Percentiles rank a stretch among this genome's conserved stretches.
Evolutionary conservation across 2,797 vertebrate species (phyloP).

Genomic region (Varecia variegata): DNA sequence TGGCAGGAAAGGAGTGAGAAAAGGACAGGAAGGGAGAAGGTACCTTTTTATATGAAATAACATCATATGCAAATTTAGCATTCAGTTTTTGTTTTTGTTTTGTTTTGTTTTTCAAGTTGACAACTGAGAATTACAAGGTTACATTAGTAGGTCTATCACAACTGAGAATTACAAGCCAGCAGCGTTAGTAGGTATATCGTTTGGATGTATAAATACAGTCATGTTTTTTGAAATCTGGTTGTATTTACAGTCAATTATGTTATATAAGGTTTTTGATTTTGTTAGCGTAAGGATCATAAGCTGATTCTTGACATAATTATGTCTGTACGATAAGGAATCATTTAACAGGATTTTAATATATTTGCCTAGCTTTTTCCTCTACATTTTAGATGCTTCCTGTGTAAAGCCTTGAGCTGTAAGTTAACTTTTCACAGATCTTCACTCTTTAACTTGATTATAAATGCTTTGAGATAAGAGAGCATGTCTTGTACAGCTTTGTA

Average conservation of each 20-base stretch:
- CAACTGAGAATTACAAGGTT: neutral
- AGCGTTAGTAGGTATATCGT: neutral
- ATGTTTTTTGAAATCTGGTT: conserved; percentile 41
- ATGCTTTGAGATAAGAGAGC: conserved; percentile 40
- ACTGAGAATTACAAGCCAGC: neutral
- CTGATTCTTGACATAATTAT: conserved; percentile 25
- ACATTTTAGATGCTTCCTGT: neutral
- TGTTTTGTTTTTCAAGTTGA: neutral
- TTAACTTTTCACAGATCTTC: conserved; percentile 57
- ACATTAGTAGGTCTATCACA: neutral
- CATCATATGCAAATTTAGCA: neutral
- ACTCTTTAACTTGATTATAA: conserved; percentile 55
- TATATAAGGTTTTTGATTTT: conserved; percentile 27
- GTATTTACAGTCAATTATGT: conserved; percentile 39
- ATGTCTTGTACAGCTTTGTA: conserved; percentile 36
- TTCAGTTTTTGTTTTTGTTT: neutral
- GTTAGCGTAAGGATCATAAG: neutral
- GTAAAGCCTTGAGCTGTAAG: neutral
- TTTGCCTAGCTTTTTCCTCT: conserved; percentile 30
- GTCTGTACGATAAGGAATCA: conserved; percentile 7
- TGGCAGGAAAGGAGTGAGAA: neutral
- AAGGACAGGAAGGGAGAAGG: neutral
- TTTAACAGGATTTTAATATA: conserved; percentile 50
- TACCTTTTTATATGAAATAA: neutral
- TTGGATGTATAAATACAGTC: neutral